Base-by-base conservation (phyloP, 2,113 vertebrate species). In the Lepus timidus region DNA sequence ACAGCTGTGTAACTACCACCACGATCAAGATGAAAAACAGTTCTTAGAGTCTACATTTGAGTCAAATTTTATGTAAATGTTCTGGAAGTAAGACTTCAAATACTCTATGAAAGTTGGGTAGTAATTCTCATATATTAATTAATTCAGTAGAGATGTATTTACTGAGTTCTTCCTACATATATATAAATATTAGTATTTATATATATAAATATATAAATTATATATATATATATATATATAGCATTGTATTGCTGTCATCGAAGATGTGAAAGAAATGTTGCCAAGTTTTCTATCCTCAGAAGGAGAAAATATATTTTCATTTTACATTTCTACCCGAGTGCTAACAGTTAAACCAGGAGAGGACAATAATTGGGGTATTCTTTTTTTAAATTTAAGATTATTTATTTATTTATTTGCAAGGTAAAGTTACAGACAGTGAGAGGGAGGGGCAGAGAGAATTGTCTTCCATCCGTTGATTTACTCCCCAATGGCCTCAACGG, bases 41-140 rank as follows among this genome's bases (percentile, higher is more conserved):
- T 36, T 33, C 44, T 75, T 83, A 80, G 8, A 73, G 7, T 82
- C 86, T 83, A 52, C 36, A 19, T 58, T 83, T 91, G 23, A 93
- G 49, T 51, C 55, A 39, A 95, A 87, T 92, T 65, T 90, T 79
- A 52, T 29, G 19, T 85, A 62, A 94, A 71, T 73, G 85, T 87
- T 84, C 31, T 84, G 58, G 27, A 64, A 86, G 23, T 22, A 74
- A n/a, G 29, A 52, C 31, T 67, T 92, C 85, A 94, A 75, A 36
- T 9, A 88, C 33, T 91, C 39, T 65, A 10, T 44, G 3, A 94
- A 84, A 64, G 11, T 75, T 95, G 51, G 78, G 20, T 85, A 84
- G 36, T 83, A 62, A 78, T 84, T 92, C 70, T 92, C 20, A 71
- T 9, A 78, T 9, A 65, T 33, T 91, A 79, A 78, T 27, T 88